Evolutionary conservation across 1,140 invertebrate genomes (phyloP).

Genomic region (Drosophila parvula): DNA sequence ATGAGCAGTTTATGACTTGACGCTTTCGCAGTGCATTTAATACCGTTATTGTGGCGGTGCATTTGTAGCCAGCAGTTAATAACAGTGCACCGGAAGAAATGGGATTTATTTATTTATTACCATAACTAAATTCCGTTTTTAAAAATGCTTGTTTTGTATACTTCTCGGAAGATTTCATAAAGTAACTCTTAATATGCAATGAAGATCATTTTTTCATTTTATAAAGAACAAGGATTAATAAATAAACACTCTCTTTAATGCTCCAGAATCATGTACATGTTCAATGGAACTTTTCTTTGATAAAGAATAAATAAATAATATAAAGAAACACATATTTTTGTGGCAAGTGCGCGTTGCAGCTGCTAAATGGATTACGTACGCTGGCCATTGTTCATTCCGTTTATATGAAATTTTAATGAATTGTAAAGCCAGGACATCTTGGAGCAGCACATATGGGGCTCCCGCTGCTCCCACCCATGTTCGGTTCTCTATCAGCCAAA

Average conservation of each 20-base stretch:
- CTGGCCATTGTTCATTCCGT: conserved; percentile 44
- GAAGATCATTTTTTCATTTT: not conserved
- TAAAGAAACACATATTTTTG: not conserved
- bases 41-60: conserved; percentile 60
- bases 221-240: not conserved
- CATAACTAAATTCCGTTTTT: too few species aligned
- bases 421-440: conserved; percentile 63
- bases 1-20: conserved; percentile 82
- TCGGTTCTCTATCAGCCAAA: conserved; percentile 37
- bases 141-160: too few species aligned
- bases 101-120: too few species aligned
- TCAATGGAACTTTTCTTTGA: not conserved
- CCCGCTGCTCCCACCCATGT: not conserved
- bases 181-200: too few species aligned
- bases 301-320: not conserved
- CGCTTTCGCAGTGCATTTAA: conserved; percentile 75
- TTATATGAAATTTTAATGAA: conserved; percentile 76
- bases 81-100: conserved; percentile 13
- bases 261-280: not conserved
- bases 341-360: conserved; percentile 11
- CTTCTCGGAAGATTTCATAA: too few species aligned
- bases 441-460: conserved; percentile 25
- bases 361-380: conserved; percentile 61
- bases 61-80: conserved; percentile 78
- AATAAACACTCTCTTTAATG: too few species aligned